Evolutionary conservation across 1,140 invertebrate genomes (phyloP).

Genomic region (Dendroctonus ponderosae): DNA sequence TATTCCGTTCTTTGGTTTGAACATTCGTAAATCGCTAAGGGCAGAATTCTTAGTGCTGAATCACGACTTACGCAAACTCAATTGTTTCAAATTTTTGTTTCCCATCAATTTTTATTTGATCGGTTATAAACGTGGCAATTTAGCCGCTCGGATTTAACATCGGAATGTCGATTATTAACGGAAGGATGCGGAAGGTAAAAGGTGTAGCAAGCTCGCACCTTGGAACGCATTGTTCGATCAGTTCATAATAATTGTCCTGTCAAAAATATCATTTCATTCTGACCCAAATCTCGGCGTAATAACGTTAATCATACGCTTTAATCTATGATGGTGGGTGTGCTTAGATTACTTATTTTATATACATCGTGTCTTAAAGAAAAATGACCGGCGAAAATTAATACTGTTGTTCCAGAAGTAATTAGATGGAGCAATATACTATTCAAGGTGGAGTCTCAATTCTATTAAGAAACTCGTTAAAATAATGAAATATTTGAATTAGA

Average conservation of each 20-base stretch:
- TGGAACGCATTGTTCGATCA: background rate
- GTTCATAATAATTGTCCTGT: background rate
- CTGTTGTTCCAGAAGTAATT: background rate
- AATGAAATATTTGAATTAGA: too few species aligned
- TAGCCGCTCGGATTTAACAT: background rate
- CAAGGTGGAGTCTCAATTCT: too few species aligned
- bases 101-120: too few species aligned
- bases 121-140: too few species aligned
- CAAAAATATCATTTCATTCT: slow-evolving; percentile 3
- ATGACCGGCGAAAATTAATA: background rate
- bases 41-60: too few species aligned
- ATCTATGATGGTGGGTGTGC: background rate
- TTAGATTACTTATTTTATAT: background rate
- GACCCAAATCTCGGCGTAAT: slow-evolving; percentile 1
- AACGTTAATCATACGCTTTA: background rate
- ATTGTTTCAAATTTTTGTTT: too few species aligned
- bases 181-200: slow-evolving; percentile 11
- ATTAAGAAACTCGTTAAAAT: too few species aligned
- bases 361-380: slow-evolving; percentile 1
- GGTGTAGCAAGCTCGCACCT: slow-evolving; percentile 1
- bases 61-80: too few species aligned
- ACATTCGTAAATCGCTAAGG: too few species aligned
- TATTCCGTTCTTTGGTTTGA: too few species aligned
- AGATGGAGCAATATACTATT: too few species aligned
- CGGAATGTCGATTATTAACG: background rate